Base-by-base conservation (phyloP, 2,888 invertebrate species). In the Idaea straminata region DNA sequence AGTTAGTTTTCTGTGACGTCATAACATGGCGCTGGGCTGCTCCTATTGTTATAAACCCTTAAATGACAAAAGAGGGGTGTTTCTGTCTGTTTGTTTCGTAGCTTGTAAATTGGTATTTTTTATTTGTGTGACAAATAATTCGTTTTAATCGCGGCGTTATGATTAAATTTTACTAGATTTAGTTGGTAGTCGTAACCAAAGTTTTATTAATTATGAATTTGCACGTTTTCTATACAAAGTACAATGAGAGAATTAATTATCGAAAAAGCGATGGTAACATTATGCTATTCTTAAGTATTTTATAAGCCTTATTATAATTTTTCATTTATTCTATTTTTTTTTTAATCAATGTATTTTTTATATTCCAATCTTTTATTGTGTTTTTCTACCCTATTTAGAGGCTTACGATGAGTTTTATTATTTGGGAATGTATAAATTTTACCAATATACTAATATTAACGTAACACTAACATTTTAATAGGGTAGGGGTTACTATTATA, bases 31-130 rank as follows among this genome's bases (percentile, higher is more conserved):
- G 25, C 25, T 25, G 3, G 25, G 25, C 25, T 25, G 25, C 25
- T 25, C 25, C 25, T 25, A 25, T 25, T 25, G 25, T 25, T 25
- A 25, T 25, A 25, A 25, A 25, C 25, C 1, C 25, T 3, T 3
- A 25, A 25, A 25, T 25, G 25, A 25, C 25, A 25, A 25, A 25
- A 25, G 25, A 25, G 25, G 25, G 25, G 25, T 25, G 25, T 25
- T 25, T 47, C 7, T 13, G 13, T 10, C 0, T 47, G 47, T 47
- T 47, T 47, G 4, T 36, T 47, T 47, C 57, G 60, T 16, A 61
- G 65, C 61, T 64, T 64, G 62, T 63, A 59, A 16, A 60, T 61
- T 59, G 5, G 34, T 66, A 60, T 61, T 64, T 68, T 71, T 47
- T 47, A 47, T 47, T 10, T 47, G 13, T 6, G 13, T 47, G 47